These are phyloP conservation scores for Cyclophora punctaria DNA, from an alignment of 2,888 invertebrate genomes.

Conservation along the genomic window DNA sequence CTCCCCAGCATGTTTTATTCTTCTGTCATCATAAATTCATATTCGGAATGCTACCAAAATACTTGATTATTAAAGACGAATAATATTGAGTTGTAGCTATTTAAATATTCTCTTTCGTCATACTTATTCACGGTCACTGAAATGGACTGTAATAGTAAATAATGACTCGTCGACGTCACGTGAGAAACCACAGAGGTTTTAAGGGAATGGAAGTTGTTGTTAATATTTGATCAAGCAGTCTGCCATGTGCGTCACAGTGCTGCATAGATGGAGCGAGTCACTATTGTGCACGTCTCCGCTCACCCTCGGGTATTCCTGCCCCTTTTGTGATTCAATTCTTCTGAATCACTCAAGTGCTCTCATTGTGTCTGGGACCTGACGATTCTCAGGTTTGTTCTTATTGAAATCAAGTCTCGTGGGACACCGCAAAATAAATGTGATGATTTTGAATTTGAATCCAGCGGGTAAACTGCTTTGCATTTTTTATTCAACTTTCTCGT, in stretches of 20 bases:
- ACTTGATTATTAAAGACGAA: too few species aligned
- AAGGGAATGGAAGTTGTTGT: background rate
- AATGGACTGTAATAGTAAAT: background rate
- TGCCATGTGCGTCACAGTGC: conserved; percentile 8
- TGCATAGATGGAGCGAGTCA: conserved; percentile 1
- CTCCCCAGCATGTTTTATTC: too few species aligned
- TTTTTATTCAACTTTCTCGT: background rate
- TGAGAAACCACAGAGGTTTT: background rate
- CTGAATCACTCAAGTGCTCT: conserved; percentile 27
- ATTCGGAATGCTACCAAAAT: too few species aligned
- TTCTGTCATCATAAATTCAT: too few species aligned
- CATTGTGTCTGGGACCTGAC: conserved; percentile 26
- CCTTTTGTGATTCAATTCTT: conserved; percentile 49
- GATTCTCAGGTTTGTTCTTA: conserved; percentile 26
- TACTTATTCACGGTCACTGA: background rate
- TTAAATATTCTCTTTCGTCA: background rate
- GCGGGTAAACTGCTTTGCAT: conserved; percentile 9
- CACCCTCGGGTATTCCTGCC: conserved; percentile 29
- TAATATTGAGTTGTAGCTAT: background rate
- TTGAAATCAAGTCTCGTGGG: conserved; percentile 17
- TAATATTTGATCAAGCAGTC: background rate
- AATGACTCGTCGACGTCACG: background rate
- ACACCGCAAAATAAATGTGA: conserved; percentile 13
- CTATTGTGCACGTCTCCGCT: conserved; percentile 20
- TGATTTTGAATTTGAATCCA: conserved; percentile 8